Conservation (phyloP, 64 coral and sea anemone genomes). For the Catalaphyllia jardinei region DNA sequence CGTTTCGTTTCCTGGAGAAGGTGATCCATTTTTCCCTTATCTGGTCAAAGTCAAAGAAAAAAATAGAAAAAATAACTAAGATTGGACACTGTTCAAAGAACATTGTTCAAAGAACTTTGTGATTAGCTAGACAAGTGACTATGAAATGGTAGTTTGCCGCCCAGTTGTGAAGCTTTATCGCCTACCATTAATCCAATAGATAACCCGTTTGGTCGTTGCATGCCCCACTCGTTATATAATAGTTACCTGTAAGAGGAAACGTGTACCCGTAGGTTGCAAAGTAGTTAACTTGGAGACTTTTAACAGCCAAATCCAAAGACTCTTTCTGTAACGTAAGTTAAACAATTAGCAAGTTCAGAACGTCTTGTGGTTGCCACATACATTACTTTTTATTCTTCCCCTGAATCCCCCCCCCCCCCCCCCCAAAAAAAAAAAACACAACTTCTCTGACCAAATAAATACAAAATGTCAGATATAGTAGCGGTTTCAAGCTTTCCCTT, state of each 20-base stretch:
- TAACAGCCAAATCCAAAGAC: not conserved
- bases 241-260: conserved; percentile 5
- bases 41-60: not conserved
- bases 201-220: too few species aligned
- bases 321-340: not conserved
- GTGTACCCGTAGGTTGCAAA: not conserved
- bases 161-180: too few species aligned
- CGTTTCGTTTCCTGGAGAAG: conserved; percentile 13
- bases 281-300: not conserved
- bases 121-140: not conserved
- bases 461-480: too few species aligned
- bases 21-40: conserved; percentile 1
- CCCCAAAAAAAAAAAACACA: too few species aligned
- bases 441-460: too few species aligned
- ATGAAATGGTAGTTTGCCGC: too few species aligned
- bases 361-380: too few species aligned
- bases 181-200: too few species aligned
- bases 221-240: not conserved
- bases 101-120: not conserved
- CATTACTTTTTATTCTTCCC: too few species aligned
- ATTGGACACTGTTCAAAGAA: not conserved
- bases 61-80: not conserved
- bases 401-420: too few species aligned
- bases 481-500: too few species aligned
- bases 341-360: not conserved